Evolutionary conservation across 2,113 vertebrate genomes (phyloP), one percentile per base, ranked within the genome.

Genomic region (Plecturocebus donacophilus): DNA sequence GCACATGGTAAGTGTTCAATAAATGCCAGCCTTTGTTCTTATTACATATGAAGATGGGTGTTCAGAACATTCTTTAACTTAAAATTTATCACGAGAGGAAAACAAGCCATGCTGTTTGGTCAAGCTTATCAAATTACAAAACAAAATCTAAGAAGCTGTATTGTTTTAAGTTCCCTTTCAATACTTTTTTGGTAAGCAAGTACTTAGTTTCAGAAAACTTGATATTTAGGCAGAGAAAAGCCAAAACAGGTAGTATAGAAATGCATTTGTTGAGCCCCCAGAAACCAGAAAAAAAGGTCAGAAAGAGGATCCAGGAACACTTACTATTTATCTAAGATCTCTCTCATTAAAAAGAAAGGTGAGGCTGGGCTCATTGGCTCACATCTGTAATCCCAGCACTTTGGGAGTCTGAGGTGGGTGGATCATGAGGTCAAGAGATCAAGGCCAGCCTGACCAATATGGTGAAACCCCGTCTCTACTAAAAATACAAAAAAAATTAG

Each of bases 111-210:
- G 73, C 56, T 84, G 73, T 97, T 97, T 98, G 96, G 92, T 56
- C 97, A 94, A 93, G 76, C 79, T 98, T 94, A 96, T 87, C 80
- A 94, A 87, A 86, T 83, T 97, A 91, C 93, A 66, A 97, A 97
- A 73, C 80, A 93, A 61, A 52, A 82, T 56, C 73, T 83, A 97
- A 96, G 25, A 21, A 56, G n/a, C 35, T 38, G 0, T 49, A 49
- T 79, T 96, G 32, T 77, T 77, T 93, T 88, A 87, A 96, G 66
- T 79, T 87, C 91, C 70, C 38, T 68, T 90, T 84, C 12, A 66
- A 1, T 40, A 58, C 27, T 45, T 88, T 87, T 94, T 80, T 83
- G 45, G 17, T 95, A 84, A 96, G 70, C 25, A 93, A 17, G 40
- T 68, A 40, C 45, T 91, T 58, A 16, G 49, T 81, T 79, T 83